Percentiles rank a stretch among this genome's conserved stretches.
Conservation (phyloP, 2,888 invertebrate genomes). For the Ferdinandea cuprea region DNA sequence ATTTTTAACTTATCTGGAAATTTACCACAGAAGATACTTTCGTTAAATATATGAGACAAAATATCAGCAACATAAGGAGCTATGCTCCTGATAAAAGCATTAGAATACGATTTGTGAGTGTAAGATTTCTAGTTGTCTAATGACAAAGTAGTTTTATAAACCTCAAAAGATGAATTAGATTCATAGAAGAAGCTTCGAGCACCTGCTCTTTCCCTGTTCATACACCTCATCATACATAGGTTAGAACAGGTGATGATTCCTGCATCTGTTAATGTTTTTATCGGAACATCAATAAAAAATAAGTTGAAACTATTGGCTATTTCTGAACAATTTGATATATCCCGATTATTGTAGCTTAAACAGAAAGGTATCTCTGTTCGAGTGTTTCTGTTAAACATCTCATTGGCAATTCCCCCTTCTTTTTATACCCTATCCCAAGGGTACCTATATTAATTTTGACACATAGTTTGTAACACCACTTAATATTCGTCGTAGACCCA, state of each 20-base stretch:
- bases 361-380: neutral
- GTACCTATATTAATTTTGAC: too few species aligned
- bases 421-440: too few species aligned
- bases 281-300: neutral
- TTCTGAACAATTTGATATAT: neutral
- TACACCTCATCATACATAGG: neutral
- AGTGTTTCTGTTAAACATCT: too few species aligned
- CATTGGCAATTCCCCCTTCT: slow-evolving; percentile 15
- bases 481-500: too few species aligned
- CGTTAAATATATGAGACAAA: neutral
- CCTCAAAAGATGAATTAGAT: too few species aligned
- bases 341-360: neutral
- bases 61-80: neutral
- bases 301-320: neutral
- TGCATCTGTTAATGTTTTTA: neutral
- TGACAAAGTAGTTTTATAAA: too few species aligned
- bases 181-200: too few species aligned
- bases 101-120: neutral
- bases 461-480: too few species aligned
- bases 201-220: too few species aligned
- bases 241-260: neutral
- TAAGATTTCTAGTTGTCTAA: too few species aligned
- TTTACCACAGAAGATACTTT: too few species aligned
- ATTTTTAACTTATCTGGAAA: too few species aligned
- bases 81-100: neutral